A percentile compares a stretch with the other conserved stretches of the same genome.
phyloP scores from a whole-genome alignment of 2,888 invertebrate genomes.

The Chelonus formosanus region DNA sequence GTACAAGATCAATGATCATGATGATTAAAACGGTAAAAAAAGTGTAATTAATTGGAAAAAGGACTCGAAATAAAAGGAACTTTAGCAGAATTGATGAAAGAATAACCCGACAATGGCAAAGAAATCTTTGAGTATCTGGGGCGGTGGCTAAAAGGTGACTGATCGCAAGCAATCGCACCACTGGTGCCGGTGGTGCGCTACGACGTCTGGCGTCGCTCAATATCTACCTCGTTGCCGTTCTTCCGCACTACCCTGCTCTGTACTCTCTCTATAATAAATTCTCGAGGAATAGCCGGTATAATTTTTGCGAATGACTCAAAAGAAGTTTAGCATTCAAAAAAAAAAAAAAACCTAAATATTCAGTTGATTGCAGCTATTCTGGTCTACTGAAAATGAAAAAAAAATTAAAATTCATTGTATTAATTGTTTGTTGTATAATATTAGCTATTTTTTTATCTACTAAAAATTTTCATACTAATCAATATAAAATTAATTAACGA shows the following conservation, averaged over 20 bases:
- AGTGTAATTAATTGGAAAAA: too few species aligned
- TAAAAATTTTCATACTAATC: too few species aligned
- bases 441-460: too few species aligned
- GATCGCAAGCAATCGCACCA: constrained; percentile 66
- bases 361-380: too few species aligned
- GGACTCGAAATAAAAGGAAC: background rate
- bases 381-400: too few species aligned
- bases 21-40: constrained; percentile 48
- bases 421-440: too few species aligned
- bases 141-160: constrained; percentile 73
- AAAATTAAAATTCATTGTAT: too few species aligned
- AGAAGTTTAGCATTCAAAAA: too few species aligned
- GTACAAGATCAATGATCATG: constrained; percentile 90
- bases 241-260: constrained; percentile 33
- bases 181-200: constrained; percentile 68
- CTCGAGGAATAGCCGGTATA: too few species aligned
- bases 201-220: constrained; percentile 72
- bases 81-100: constrained; percentile 1
- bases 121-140: constrained; percentile 67
- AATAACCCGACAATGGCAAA: constrained; percentile 49
- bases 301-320: too few species aligned
- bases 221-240: constrained; percentile 55
- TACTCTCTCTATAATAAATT: constrained; percentile 19
- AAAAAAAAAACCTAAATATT: too few species aligned
- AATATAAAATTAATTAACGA: too few species aligned